phyloP scores from a whole-genome alignment of 2,888 invertebrate genomes.

The Temnothorax ravouxi region DNA sequence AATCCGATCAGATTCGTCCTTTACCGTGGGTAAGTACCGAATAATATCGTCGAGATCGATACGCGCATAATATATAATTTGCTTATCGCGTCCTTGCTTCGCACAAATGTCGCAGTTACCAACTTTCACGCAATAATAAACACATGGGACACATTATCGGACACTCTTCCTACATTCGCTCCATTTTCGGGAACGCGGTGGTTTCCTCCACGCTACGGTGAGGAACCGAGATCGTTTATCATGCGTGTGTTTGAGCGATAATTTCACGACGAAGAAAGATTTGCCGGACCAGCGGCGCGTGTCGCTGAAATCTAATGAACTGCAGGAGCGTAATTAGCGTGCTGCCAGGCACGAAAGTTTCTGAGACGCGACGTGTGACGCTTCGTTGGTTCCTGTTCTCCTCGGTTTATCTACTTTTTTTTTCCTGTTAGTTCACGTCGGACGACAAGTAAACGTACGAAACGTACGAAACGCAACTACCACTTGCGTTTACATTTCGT shows the following conservation, averaged over 20 bases:
- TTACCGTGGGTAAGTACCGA: slow-evolving; percentile 62
- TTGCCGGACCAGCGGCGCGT: slow-evolving; percentile 26
- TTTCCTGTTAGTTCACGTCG: too few species aligned
- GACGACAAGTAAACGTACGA: too few species aligned
- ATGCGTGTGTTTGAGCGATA: slow-evolving; percentile 39
- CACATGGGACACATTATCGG: not conserved
- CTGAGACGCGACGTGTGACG: not conserved
- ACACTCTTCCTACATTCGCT: not conserved
- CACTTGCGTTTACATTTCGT: not conserved
- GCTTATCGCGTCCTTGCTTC: not conserved
- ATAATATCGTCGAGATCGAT: not conserved
- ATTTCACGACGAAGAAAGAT: slow-evolving; percentile 47
- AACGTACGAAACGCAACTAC: not conserved
- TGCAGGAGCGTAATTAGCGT: slow-evolving; percentile 31
- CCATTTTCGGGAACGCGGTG: not conserved
- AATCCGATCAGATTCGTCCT: slow-evolving; percentile 56
- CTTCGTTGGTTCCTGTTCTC: not conserved
- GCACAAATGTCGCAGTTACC: not conserved
- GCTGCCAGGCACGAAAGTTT: not conserved
- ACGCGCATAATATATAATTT: not conserved
- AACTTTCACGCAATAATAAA: not conserved
- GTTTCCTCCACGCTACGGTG: not conserved
- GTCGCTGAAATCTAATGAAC: slow-evolving; percentile 46
- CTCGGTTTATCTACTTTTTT: not conserved
- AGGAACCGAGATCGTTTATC: not conserved